Conservation (phyloP, 2,113 vertebrate species). For the Nothoprocta pentlandii region DNA sequence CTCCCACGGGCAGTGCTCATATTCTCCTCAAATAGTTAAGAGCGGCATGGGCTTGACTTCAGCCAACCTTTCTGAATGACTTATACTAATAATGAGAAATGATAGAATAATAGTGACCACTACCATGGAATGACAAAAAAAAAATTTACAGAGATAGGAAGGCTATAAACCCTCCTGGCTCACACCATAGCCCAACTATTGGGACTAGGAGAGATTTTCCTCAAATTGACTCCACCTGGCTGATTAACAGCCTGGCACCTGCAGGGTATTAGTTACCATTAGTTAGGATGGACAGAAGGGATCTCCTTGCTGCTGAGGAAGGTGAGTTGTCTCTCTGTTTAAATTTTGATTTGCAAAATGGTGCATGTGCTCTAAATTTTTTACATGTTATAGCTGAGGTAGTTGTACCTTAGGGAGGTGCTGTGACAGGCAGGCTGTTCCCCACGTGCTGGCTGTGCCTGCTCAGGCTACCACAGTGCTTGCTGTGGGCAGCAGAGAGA, state of each 20-base stretch:
- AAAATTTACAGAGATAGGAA: not conserved
- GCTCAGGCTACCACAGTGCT: not conserved
- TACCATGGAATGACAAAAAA: not conserved
- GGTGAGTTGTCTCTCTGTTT: not conserved
- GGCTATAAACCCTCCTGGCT: not conserved
- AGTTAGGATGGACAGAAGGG: not conserved
- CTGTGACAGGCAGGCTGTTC: not conserved
- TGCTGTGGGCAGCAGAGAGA: not conserved
- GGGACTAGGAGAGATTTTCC: not conserved
- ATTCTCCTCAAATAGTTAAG: accelerated
- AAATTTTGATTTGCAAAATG: not conserved
- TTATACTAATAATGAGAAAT: not conserved
- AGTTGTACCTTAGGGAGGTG: not conserved
- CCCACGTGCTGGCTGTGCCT: not conserved
- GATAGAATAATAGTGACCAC: not conserved
- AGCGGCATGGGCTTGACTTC: not conserved
- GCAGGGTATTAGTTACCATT: not conserved
- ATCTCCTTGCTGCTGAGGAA: accelerated
- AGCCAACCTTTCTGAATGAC: not conserved
- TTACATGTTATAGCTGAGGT: not conserved
- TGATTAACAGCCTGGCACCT: not conserved
- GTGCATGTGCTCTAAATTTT: not conserved
- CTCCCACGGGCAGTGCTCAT: not conserved
- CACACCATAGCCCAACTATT: accelerated
- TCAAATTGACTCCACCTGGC: not conserved